Base-by-base conservation (phyloP, 2,888 invertebrate species). In the Harpalus rufipes region DNA sequence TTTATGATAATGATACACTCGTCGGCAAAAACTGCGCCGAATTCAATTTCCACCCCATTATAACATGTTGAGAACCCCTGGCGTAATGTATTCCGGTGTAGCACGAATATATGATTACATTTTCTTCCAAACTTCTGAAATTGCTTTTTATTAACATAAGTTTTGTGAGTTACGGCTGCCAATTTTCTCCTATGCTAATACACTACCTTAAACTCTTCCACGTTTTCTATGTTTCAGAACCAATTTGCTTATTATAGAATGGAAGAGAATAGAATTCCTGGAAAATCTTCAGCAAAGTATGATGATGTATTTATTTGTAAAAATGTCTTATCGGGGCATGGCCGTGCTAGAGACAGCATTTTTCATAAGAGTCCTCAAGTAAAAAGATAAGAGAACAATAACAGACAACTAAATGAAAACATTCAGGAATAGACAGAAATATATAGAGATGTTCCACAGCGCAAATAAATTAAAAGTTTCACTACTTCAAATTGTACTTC, bases 71-170 rank as follows among this genome's bases (percentile, higher is more conserved):
- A 51, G 72, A 41, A 41, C 8, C 41, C 8, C 72, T 74, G 72
- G 72, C 18, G 44, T 74, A 74, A 74, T 44, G 72, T 74, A 74
- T 74, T 74, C 72, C 10, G 16, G 44, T 74, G 44, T 74, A 74
- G 72, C 72, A 68, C 41, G 72, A 74, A 74, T 74, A 74, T 74
- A 74, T 74, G 72, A 74, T 74, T 74, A 74, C 72, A 74, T 74
- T 74, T 74, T 74, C 44, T 74, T 74, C 72, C 16, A 74, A 74
- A 74, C 56, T 68, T 72, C 58, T 72, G 32, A 82, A 82, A 82
- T 82, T 82, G 82, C 72, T 72, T 82, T 82, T 82, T 68, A 82
- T 82, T 82, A 82, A 68, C 82, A 82, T 82, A 82, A 82, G 56
- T 82, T 82, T 25, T 16, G 68, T 58, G 51, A 72, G 68, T 68